Evolutionary conservation across 1,140 invertebrate species (phyloP), one percentile per base, ranked within the genome.

Genomic region (Zophobas morio): DNA sequence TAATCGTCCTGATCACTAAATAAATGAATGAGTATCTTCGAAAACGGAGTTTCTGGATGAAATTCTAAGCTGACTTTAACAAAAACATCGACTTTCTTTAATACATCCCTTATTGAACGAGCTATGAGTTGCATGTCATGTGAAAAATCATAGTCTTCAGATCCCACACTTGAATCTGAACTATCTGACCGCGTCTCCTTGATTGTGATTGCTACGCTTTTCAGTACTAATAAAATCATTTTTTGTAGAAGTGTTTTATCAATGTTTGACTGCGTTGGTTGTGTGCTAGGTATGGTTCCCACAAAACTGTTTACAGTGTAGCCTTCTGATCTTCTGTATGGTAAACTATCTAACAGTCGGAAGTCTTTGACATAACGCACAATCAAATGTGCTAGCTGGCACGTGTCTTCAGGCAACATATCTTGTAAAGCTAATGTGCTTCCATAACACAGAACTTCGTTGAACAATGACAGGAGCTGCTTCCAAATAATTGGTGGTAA

Each of bases 1-100:
- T 95, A 95, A 85, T 97, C 96, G 85, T 97, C 96, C 86, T 97
- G 95, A 87, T 97, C 95, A 79, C 93, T 92, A 84, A 97, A 96
- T 51, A 97, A 87, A 84, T 95, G 94, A 53, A 97, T 94, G 70
- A 96, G 89, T 89, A 96, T 96, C 86, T 96, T 95, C 4, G 94
- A 94, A 70, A 96, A 90, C 35, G 94, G 92, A 79, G 94, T 94
- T 85, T 96, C 94, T 1, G 95, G 95, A 87, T 96, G 94, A 84
- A 95, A 96, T 70, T 95, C 93, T 79, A 96, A 88, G 42, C 93
- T 88, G 54, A 92, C 89, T 84, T 96, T 95, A 1, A 96, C 92
- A 84, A 95, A 96, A 42, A 90, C 88, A 85, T 97, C 95, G 35
- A 96, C 86, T 83, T 95, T 93, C 77, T 93, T 90, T 3, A 96